Base-by-base conservation (phyloP, 1,140 invertebrate species). In the Copidosoma floridanum region DNA sequence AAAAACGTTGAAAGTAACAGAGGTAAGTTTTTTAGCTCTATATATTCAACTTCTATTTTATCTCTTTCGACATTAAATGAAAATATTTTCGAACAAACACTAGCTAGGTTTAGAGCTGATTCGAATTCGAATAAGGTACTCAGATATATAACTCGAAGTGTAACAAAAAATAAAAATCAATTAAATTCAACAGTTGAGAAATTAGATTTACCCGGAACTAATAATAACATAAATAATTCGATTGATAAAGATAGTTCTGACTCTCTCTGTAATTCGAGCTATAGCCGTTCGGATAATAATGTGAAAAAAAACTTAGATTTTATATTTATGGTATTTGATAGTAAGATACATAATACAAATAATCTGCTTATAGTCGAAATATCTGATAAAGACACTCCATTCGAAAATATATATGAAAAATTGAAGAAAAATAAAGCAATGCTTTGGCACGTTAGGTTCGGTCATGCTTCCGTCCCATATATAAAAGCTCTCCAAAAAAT, bases 401-500 rank as follows among this genome's bases (percentile, higher is more conserved):
- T 59, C 11, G 8, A 16, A 40, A 21, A 32, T 61, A 29, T 51
- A 12, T 40, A 58, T 59, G 23, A 5, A 4, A 61, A 52, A 27
- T 59, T 63, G 21, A 35, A 32, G 3, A 59, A 57, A 29, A 60
- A 61, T 44, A 63, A 61, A 29, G 57, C 58, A 0, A 57, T 65
- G 51, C 21, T 68, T 14, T 68, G 66, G 66, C 64, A 68, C 37
- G 40, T 59, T 5, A 38, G 66, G n/a, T 52, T 68, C 26, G 64
- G 61, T 10, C 57, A 65, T 41, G 60, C 41, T 4, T 67, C 65
- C 7, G 7, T 65, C 12, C 38, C 38, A 4, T 67, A 67, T 43
- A 29, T 64, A n/a, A 60, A 59, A 40, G 21, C 38, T 29, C 54
- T 65, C 7, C 59, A 64, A 55, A 50, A 32, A 21, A 47, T 16